phyloP scores from a whole-genome alignment of 2,113 vertebrate species.

The Spea bombifrons region DNA sequence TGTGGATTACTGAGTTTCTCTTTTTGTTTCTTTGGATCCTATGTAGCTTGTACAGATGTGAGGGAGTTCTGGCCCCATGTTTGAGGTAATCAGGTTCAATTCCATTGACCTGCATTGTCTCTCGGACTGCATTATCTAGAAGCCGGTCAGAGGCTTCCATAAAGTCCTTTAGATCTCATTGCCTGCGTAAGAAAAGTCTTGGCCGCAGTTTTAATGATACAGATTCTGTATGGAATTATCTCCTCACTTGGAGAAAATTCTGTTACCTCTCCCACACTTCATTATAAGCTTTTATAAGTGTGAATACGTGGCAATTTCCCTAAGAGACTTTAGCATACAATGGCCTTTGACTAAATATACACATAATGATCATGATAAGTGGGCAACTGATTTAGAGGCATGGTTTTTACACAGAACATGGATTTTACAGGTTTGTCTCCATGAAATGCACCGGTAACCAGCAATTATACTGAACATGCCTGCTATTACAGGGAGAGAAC shows the following conservation, averaged over 20 bases:
- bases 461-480: slow-evolving; percentile 41
- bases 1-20: neutral
- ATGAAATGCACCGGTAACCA: slow-evolving; percentile 37
- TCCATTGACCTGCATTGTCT: neutral
- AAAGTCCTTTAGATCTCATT: slow-evolving; percentile 1
- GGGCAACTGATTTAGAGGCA: slow-evolving; percentile 43
- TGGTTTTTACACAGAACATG: slow-evolving; percentile 48
- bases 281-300: slow-evolving; percentile 43
- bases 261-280: slow-evolving; percentile 35
- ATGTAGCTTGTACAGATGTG: no score
- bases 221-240: neutral
- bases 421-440: slow-evolving; percentile 46
- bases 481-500: slow-evolving; percentile 38
- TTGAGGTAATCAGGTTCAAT: neutral
- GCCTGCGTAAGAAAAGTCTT: neutral
- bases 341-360: slow-evolving; percentile 41
- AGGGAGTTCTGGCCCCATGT: neutral
- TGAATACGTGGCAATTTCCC: slow-evolving; percentile 46
- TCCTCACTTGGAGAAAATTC: slow-evolving; percentile 8
- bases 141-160: neutral
- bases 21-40: no score
- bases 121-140: neutral
- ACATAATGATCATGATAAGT: slow-evolving; percentile 46
- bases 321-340: slow-evolving; percentile 42
- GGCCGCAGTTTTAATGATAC: neutral